Base-by-base conservation (phyloP, 2,113 vertebrate species). In the Engystomops pustulosus region DNA sequence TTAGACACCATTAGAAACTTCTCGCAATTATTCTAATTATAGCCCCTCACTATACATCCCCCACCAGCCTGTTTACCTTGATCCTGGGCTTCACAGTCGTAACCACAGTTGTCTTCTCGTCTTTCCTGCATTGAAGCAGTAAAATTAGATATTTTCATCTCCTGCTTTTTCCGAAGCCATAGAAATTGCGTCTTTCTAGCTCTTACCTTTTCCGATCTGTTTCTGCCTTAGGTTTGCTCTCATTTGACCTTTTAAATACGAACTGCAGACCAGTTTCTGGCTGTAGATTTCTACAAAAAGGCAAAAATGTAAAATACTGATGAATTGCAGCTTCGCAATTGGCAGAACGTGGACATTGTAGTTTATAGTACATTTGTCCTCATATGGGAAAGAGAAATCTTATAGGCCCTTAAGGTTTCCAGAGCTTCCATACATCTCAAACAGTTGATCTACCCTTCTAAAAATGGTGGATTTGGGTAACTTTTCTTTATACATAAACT, bases 21-120 rank as follows among this genome's bases (percentile, higher is more conserved):
- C n/a, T n/a, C n/a, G n/a, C n/a, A n/a, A n/a, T n/a, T n/a, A n/a
- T n/a, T n/a, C n/a, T n/a, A n/a, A n/a, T n/a, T n/a, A n/a, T n/a
- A n/a, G n/a, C n/a, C n/a, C n/a, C n/a, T n/a, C n/a, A n/a, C n/a
- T n/a, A n/a, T n/a, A n/a, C n/a, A n/a, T n/a, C n/a, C n/a, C n/a
- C n/a, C n/a, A n/a, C n/a, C n/a, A n/a, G n/a, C 41, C 47, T 53
- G 3, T 17, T 78, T 60, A 78, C 75, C 75, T 60, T 58, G 20
- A 23, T 2, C 23, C 41, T 23, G 12, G 36, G 15, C 75, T 60
- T 25, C 8, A 3, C 4, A 6, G 34, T 8, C 25, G n/a, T 25
- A n/a, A 25, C 3, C 12, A 10, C 3, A 0, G 32, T 3, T 32
- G 58, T 78, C n/a, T 58, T 17, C 11, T 58, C 75, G 41, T 6